Percentiles rank a stretch among this genome's conserved stretches.
These are phyloP conservation scores for Diabrotica balteata DNA, from an alignment of 2,888 invertebrate genomes.

Conservation along the genomic window DNA sequence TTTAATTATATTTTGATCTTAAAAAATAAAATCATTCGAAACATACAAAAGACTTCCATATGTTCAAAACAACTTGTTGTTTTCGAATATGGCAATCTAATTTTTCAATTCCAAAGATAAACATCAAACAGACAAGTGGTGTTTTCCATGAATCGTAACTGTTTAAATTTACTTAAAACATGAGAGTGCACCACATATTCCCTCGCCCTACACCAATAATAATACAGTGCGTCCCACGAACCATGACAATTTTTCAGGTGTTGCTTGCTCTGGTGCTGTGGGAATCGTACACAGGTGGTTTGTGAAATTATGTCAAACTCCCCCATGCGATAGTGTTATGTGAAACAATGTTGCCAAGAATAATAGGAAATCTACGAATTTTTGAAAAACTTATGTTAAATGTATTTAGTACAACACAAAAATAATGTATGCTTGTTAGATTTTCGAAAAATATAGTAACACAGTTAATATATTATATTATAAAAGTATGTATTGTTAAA, in stretches of 20 bases:
- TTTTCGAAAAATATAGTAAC: no score
- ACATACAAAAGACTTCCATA: no score
- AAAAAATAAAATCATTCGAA: no score
- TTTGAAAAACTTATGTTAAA: no score
- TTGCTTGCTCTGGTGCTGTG: slow-evolving; percentile 32
- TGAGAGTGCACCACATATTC: slow-evolving; percentile 15
- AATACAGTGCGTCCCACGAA: slow-evolving; percentile 29
- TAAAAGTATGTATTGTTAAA: no score
- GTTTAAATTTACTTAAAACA: background rate
- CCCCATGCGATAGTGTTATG: slow-evolving; percentile 25
- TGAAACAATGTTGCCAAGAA: background rate
- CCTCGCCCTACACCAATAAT: slow-evolving; percentile 18
- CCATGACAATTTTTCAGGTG: slow-evolving; percentile 35
- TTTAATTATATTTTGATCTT: no score
- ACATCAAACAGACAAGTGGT: background rate
- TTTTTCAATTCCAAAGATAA: background rate
- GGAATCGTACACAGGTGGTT: slow-evolving; percentile 44
- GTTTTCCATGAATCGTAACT: background rate
- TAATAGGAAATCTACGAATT: no score
- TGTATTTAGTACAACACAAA: no score
- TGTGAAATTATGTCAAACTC: slow-evolving; percentile 21
- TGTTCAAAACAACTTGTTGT: no score
- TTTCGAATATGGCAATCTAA: no score
- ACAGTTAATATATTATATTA: no score
- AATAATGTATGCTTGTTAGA: no score